Base-by-base conservation (phyloP, 2,888 invertebrate species). In the Biston stratarius region DNA sequence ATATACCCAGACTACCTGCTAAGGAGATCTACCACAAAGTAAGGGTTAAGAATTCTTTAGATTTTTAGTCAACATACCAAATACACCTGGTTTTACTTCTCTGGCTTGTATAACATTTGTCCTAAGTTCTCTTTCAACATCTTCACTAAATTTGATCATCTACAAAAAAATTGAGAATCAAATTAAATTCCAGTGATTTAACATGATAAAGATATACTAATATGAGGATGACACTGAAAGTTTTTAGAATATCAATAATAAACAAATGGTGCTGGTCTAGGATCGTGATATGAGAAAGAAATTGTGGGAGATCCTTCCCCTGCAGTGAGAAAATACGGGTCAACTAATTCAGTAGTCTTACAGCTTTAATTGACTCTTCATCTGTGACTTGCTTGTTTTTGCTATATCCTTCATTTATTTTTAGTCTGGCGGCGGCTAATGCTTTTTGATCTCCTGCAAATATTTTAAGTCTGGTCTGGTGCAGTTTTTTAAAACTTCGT, bases 341-440 rank as follows among this genome's bases (percentile, higher is more conserved):
- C n/a, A 48, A 48, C 15, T 24, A 24, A 24, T 33, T 24, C 1
- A 49, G 33, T 10, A 33, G 6, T n/a, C 84, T 85, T 91, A 97
- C 96, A 89, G 96, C 95, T 81, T 93, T 86, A 65, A 97, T 96
- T 71, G 95, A 91, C 12, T 89, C 89, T 68, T 86, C 83, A 80
- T 97, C 95, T 6, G 88, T 88, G 24, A 96, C 92, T 79, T 94
- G 79, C 82, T 95, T 96, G 83, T 96, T 95, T 84, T 96, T 96
- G 72, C 87, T 94, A 86, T 95, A 98, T 80, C 96, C 96, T 58
- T 96, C 95, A 86, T 97, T 97, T 68, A 98, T 97, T 91, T 95
- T 96, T n/a, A 89, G 76, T 77, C 97, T 94, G 1, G 95, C 95
- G 72, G 95, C 96, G 69, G 83, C 79, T 49, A 97, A 87, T 0